Conservation (phyloP, 2,888 invertebrate genomes). For the Eurytoma californica region DNA sequence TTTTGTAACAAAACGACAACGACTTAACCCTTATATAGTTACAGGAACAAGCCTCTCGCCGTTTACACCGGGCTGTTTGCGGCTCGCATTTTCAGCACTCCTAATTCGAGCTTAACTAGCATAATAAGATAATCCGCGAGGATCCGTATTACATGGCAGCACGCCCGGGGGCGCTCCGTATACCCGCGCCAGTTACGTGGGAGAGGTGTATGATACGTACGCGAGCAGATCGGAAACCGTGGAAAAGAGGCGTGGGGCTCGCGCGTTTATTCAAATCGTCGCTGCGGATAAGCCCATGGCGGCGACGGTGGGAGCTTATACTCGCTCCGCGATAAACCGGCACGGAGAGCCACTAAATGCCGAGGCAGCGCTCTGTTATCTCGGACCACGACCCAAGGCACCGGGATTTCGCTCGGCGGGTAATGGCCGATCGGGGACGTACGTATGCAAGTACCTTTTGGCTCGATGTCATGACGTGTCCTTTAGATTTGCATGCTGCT, state of each 20-base stretch:
- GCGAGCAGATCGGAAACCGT: not conserved
- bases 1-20: not conserved
- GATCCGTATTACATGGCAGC: not conserved
- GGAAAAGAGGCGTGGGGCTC: slow-evolving; percentile 8
- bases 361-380: not conserved
- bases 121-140: not conserved
- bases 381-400: not conserved
- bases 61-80: not conserved
- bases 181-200: not conserved
- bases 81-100: not conserved
- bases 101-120: slow-evolving; percentile 4
- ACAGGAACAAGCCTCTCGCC: not conserved
- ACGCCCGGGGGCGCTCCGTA: not conserved
- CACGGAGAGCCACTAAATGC: not conserved
- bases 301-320: not conserved
- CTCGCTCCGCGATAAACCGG: not conserved
- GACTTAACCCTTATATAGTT: not conserved
- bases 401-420: not conserved
- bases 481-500: no score
- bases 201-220: not conserved
- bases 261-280: slow-evolving; percentile 9
- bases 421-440: no score
- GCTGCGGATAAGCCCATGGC: not conserved
- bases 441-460: no score
- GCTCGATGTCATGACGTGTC: no score